Conservation (phyloP, 2,113 vertebrate species). For the Syrrhaptes paradoxus region DNA sequence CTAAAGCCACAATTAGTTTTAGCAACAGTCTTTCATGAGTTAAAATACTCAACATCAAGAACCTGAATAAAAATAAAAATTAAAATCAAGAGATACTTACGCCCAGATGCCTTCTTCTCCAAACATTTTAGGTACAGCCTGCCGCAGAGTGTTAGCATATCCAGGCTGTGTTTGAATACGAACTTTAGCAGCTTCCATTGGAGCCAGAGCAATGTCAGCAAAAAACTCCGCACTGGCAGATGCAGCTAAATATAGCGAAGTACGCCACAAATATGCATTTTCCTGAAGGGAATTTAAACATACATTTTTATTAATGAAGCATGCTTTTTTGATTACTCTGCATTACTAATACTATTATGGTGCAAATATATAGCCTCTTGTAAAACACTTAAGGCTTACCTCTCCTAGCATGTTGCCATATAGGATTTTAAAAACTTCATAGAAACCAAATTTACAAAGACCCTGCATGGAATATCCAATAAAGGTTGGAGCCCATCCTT, state of each 20-base stretch:
- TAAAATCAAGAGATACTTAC: slow-evolving; percentile 77
- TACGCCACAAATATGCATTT: slow-evolving; percentile 95
- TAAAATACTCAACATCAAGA: neutral
- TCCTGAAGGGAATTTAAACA: slow-evolving; percentile 78
- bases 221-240: slow-evolving; percentile 99
- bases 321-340: neutral
- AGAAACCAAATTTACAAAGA: slow-evolving; percentile 99
- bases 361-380: neutral
- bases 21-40: neutral
- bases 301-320: neutral
- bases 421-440: slow-evolving; percentile 96
- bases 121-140: slow-evolving; percentile 94
- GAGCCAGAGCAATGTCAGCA: slow-evolving; percentile 97
- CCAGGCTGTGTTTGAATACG: slow-evolving; percentile 98
- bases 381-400: slow-evolving; percentile 73
- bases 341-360: neutral
- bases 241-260: slow-evolving; percentile 92
- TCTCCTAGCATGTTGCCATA: slow-evolving; percentile 93
- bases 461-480: slow-evolving; percentile 98
- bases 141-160: slow-evolving; percentile 93
- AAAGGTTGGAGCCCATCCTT: slow-evolving; percentile 98
- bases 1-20: neutral
- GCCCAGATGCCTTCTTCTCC: slow-evolving; percentile 94
- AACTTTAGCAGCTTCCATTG: slow-evolving; percentile 99
- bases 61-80: neutral